Evolutionary conservation across 2,113 vertebrate species (phyloP), one percentile per base, ranked within the genome.

Genomic region (Bostrychus sinensis): DNA sequence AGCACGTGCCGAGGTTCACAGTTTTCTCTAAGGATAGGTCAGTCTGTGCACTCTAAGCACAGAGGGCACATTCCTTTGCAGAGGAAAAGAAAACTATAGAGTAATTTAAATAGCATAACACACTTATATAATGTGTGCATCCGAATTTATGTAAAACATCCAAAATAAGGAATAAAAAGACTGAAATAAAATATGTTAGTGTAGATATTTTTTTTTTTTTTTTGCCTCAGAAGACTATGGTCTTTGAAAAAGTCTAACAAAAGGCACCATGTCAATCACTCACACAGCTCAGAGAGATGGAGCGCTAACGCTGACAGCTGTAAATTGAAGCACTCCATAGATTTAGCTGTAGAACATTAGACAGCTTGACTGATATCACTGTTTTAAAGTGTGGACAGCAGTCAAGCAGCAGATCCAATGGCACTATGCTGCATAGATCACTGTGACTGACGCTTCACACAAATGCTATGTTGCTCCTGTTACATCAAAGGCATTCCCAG

Each of bases 401-500:
- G 62, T 56, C 65, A 63, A 39, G 38, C 3, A 10, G 57, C 62
- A 70, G 56, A 46, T 56, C 53, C 41, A 51, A 32, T 14, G 1
- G 38, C 5, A 11, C 46, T 55, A 41, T 59, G 62, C 64, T 58
- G 60, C n/a, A 66, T 74, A 62, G 61, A 62, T 81, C 68, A 77
- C 20, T 54, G 61, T 73, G 73, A 77, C 38, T 53, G 73, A 69
- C 61, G 39, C 13, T 36, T 42, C 58, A 67, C 54, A 75, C 42
- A 53, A 72, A 56, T 43, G 51, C 61, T 56, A 62, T 9, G 7
- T 36, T 48, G 39, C 34, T 63, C 32, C 23, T 46, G 48, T 56
- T 56, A 51, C 51, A 62, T 51, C 41, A 50, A 51, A 53, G 30
- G 25, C 51, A 58, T 60, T 70, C 42, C 56, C 66, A 48, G 32